A percentile compares a stretch with the other conserved stretches of the same genome.
Conservation (phyloP, 2,113 vertebrate genomes). For the Thinocorus orbignyianus region DNA sequence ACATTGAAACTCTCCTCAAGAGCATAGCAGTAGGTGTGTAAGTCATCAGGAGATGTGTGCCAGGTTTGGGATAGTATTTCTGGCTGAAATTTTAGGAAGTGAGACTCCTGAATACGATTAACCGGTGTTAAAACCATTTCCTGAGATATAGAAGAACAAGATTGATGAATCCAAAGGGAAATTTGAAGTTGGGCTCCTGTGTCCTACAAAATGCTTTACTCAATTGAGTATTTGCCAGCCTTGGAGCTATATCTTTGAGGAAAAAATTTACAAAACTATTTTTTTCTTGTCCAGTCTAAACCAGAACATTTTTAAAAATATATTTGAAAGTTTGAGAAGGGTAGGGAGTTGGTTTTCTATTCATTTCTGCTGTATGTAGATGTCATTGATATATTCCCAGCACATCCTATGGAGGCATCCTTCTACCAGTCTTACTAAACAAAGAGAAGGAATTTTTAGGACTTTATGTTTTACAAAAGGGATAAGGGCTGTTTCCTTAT, state of each 20-base stretch:
- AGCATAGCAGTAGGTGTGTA: background rate
- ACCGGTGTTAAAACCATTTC: background rate
- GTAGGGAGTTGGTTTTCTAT: background rate
- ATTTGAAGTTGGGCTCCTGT: background rate
- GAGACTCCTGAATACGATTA: background rate
- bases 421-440: background rate
- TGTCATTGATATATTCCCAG: fast-evolving
- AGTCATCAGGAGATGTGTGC: background rate
- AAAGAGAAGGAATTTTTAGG: background rate
- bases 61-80: background rate
- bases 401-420: background rate
- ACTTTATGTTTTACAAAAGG: background rate
- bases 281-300: background rate
- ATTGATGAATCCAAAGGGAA: background rate
- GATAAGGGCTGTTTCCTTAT: background rate
- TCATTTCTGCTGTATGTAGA: background rate
- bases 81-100: background rate
- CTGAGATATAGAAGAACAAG: background rate
- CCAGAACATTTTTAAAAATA: too few species aligned
- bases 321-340: background rate
- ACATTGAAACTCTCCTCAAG: background rate
- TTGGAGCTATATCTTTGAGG: background rate
- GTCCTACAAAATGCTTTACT: background rate
- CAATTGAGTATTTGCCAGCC: background rate
- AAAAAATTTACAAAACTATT: background rate